These are phyloP conservation scores for Sesamia nonagrioides DNA, from an alignment of 1,140 invertebrate genomes.

Conservation along the genomic window DNA sequence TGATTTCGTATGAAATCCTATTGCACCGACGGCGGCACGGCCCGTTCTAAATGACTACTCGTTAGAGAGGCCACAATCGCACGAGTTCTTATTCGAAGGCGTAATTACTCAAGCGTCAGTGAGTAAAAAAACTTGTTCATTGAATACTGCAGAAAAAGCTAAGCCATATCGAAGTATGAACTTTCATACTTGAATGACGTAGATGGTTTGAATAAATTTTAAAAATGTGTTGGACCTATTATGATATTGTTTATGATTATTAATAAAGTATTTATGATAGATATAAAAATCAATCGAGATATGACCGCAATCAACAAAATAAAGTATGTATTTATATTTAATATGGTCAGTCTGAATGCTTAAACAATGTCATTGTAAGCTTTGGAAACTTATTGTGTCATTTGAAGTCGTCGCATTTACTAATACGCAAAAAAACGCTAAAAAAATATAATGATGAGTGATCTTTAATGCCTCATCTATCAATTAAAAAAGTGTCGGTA, in stretches of 20 bases:
- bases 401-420: background rate
- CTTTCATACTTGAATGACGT: conserved; percentile 42
- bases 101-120: conserved; percentile 66
- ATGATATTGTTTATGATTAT: too few relatives aligned
- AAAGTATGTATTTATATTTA: too few relatives aligned
- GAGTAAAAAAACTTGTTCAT: conserved; percentile 71
- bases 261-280: too few relatives aligned
- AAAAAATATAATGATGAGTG: background rate
- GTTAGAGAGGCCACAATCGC: conserved; percentile 65
- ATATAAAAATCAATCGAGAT: too few relatives aligned
- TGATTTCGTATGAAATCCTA: conserved; percentile 69
- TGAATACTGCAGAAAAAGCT: conserved; percentile 64
- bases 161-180: conserved; percentile 4
- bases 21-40: conserved; percentile 56
- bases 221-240: background rate
- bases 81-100: conserved; percentile 64
- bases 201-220: background rate
- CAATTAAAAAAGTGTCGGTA: conserved; percentile 6
- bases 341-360: too few relatives aligned
- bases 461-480: conserved; percentile 1
- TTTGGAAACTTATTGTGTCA: background rate
- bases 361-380: too few relatives aligned
- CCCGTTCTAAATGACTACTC: conserved; percentile 61
- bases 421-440: background rate
- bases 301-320: background rate